Base-by-base conservation (phyloP, 2,888 invertebrate genomes). In the Oeneis ivallda region DNA sequence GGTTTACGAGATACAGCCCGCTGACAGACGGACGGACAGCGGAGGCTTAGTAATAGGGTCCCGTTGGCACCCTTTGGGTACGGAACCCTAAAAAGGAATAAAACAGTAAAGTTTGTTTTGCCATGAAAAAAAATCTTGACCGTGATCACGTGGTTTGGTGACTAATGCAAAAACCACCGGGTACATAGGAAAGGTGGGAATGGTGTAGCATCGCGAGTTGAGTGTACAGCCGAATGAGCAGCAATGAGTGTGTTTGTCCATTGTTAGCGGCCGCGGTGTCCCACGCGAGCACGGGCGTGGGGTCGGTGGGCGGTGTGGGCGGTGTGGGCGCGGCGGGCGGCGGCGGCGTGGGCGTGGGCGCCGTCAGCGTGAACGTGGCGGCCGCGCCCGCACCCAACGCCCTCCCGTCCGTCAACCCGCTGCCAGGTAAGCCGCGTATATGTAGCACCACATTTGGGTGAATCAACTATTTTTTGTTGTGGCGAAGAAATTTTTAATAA, bases 251-350 rank as follows among this genome's bases (percentile, higher is more conserved):
- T 67, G 54, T 53, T 67, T 69, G 53, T 66, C 19, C 62, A 19
- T 37, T 13, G 41, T 19, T 56, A 76, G 82, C 76, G 68, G 81
- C 76, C 65, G 81, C 72, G 65, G 84, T 76, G 66, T 76, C 79
- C 60, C 81, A 82, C 71, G 73, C 80, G 72, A 76, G 75, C 72
- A 74, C 79, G 70, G 79, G 79, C 59, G 79, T 75, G 43, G 75
- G 75, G 43, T 67, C 67, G 32, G 75, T 68, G 64, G 73, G 60
- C 13, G 74, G 69, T 63, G 60, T 47, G 19, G 72, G 71, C 49
- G 49, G 49, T 49, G 72, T 70, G 50, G 78, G 75, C 49, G 76
- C 60, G 47, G 58, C 54, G 60, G 52, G 58, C 45, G 72, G 72
- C 26, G 69, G 72, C 43, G 77, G 76, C 54, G 75, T 73, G 66